These are phyloP conservation scores for Prietella phreatophila DNA, from an alignment of 2,113 vertebrate species.

Conservation along the genomic window DNA sequence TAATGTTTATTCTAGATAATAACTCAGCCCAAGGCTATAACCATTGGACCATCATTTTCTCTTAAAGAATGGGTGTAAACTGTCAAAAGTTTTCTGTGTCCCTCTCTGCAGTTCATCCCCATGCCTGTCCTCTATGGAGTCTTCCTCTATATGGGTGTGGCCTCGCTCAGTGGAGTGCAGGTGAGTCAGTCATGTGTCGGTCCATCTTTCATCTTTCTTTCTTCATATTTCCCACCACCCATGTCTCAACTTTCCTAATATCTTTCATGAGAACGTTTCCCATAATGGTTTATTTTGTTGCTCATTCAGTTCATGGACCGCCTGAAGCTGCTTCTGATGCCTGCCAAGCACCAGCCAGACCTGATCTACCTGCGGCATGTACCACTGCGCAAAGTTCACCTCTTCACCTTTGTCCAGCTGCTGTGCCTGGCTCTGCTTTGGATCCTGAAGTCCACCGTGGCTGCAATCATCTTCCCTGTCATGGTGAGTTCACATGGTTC, in stretches of 20 bases:
- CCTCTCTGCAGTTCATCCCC: slow-evolving; percentile 69
- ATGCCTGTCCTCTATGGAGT: slow-evolving; percentile 79
- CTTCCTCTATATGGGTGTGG: slow-evolving; percentile 79
- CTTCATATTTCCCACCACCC: no score
- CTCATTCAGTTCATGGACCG: slow-evolving; percentile 93
- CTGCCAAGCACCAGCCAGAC: slow-evolving; percentile 96
- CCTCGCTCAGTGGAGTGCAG: slow-evolving; percentile 77
- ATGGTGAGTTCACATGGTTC: slow-evolving; percentile 77
- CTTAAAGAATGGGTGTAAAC: neutral
- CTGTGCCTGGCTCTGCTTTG: slow-evolving; percentile 93
- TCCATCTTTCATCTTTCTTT: neutral
- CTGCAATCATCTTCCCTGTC: slow-evolving; percentile 96
- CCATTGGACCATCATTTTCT: neutral
- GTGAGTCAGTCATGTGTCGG: slow-evolving; percentile 51
- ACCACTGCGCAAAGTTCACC: slow-evolving; percentile 90
- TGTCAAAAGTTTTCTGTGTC: neutral
- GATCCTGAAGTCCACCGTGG: slow-evolving; percentile 97
- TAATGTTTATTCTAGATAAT: no score
- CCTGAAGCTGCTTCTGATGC: slow-evolving; percentile 94
- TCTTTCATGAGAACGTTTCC: neutral
- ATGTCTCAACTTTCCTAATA: neutral
- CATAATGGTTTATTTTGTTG: neutral
- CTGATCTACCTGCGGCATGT: slow-evolving; percentile 95
- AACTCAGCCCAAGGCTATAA: neutral
- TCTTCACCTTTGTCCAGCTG: slow-evolving; percentile 94